Evolutionary conservation across 2,113 vertebrate genomes (phyloP).

Genomic region (Periophthalmodon schlosseri): DNA sequence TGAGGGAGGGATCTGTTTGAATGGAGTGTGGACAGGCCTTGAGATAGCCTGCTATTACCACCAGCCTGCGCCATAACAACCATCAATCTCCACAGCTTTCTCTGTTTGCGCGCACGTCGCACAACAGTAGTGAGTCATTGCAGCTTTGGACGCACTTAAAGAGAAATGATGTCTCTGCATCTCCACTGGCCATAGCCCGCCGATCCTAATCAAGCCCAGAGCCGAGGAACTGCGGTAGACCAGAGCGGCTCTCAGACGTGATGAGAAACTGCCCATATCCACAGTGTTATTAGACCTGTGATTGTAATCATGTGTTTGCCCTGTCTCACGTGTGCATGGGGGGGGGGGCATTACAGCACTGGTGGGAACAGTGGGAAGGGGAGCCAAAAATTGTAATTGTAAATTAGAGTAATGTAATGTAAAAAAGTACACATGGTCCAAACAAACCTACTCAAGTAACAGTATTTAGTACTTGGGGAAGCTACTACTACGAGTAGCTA

Average conservation of each 20-base stretch:
- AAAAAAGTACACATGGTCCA: no score
- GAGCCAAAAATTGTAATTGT: no score
- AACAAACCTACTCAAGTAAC: no score
- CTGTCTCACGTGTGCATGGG: slow-evolving; percentile 21
- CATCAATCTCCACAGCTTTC: slow-evolving; percentile 62
- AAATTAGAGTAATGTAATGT: no score
- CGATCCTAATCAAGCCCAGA: slow-evolving; percentile 53
- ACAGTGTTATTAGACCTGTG: slow-evolving; percentile 61
- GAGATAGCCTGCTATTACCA: slow-evolving; percentile 69
- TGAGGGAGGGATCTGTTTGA: slow-evolving; percentile 68
- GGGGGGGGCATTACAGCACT: no score
- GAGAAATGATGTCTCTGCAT: slow-evolving; percentile 40
- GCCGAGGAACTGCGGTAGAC: slow-evolving; percentile 24
- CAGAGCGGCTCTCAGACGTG: slow-evolving; percentile 21
- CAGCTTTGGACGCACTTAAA: slow-evolving; percentile 46
- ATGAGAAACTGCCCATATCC: slow-evolving; percentile 38
- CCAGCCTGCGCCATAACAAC: slow-evolving; percentile 46
- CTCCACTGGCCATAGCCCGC: slow-evolving; percentile 12
- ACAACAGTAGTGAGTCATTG: slow-evolving; percentile 51
- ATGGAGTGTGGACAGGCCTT: slow-evolving; percentile 57
- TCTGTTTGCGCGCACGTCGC: slow-evolving; percentile 57
- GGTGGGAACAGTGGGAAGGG: no score
- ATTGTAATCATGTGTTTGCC: slow-evolving; percentile 65
- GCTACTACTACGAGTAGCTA: no score
- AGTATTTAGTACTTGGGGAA: no score